Conservation (phyloP, 2,888 invertebrate species). For the Patella caerulea region DNA sequence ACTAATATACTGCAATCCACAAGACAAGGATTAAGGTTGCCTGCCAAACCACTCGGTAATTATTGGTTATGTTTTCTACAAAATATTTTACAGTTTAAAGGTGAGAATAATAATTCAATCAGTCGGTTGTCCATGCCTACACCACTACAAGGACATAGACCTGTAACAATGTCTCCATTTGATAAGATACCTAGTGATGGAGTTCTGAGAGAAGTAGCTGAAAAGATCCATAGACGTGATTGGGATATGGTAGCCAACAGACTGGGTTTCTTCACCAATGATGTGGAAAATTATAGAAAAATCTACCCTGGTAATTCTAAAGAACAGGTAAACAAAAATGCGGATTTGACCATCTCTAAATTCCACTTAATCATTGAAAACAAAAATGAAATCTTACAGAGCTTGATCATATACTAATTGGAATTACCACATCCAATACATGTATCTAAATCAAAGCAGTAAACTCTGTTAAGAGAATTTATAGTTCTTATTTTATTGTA, state of each 20-base stretch:
- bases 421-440: no score
- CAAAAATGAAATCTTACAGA: no score
- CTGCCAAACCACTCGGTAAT: constrained; percentile 16
- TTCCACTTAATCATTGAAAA: no score
- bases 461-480: no score
- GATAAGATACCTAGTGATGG: constrained; percentile 52
- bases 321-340: constrained; percentile 45
- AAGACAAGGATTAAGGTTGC: not conserved
- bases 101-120: not conserved
- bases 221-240: constrained; percentile 56
- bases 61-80: no score
- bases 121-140: not conserved
- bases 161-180: constrained; percentile 13
- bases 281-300: constrained; percentile 50
- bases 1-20: constrained; percentile 16
- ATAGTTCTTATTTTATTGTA: no score
- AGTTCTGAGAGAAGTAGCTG: constrained; percentile 54
- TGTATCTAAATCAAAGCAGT: no score
- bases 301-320: constrained; percentile 44
- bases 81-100: not conserved
- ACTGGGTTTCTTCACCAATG: constrained; percentile 55
- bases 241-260: constrained; percentile 60
- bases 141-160: not conserved
- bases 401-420: no score
- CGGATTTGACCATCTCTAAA: no score